phyloP scores from a whole-genome alignment of 2,797 vertebrate species.

The Lindbergichthys nudifrons region DNA sequence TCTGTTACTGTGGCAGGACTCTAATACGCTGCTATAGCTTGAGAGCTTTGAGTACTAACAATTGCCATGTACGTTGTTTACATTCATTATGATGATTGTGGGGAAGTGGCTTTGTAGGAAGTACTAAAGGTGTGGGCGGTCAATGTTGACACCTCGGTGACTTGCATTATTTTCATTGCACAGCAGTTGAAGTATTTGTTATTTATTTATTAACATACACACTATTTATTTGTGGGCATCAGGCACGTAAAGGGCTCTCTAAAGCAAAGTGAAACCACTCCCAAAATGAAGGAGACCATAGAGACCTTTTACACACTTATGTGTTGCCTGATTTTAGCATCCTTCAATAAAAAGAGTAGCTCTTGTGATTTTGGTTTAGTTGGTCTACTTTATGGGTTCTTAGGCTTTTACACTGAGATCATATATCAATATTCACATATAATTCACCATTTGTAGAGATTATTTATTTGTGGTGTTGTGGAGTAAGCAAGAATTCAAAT shows the following conservation, averaged over 20 bases:
- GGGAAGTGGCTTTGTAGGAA: too few species aligned
- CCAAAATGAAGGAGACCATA: conserved; percentile 33
- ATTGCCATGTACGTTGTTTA: too few species aligned
- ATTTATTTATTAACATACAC: conserved; percentile 9
- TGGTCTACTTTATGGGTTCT: conserved; percentile 20
- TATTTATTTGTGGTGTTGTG: background rate
- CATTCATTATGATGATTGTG: too few species aligned
- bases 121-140: too few species aligned
- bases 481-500: background rate
- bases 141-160: too few species aligned
- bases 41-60: too few species aligned
- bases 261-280: conserved; percentile 16
- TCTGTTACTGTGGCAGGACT: too few species aligned
- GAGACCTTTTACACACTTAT: conserved; percentile 29
- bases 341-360: background rate
- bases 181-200: conserved; percentile 10
- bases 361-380: conserved; percentile 27
- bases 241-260: conserved; percentile 10
- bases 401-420: background rate
- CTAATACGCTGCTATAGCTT: too few species aligned
- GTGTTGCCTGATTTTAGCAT: conserved; percentile 41
- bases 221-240: background rate
- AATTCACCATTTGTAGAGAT: conserved; percentile 1
- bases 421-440: conserved; percentile 9
- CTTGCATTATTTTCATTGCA: conserved; percentile 4